Percentiles rank a stretch among this genome's conserved stretches.
These are phyloP conservation scores for Toxotes jaculatrix DNA, from an alignment of 2,113 vertebrate genomes.

Conservation along the genomic window DNA sequence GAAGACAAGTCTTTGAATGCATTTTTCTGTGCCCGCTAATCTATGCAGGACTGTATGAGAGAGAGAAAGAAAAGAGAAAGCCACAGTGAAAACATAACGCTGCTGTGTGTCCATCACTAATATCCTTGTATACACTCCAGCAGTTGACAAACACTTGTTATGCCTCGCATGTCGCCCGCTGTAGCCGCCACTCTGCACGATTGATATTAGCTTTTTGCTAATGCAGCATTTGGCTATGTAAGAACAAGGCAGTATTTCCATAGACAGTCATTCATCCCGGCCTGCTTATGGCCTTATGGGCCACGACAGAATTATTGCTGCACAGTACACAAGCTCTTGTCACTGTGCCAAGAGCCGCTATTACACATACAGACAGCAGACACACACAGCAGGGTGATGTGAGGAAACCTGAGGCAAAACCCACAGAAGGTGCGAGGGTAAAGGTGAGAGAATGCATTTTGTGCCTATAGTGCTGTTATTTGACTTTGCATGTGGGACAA, in stretches of 20 bases:
- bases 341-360: constrained; percentile 64
- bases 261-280: constrained; percentile 68
- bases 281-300: constrained; percentile 78
- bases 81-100: constrained; percentile 21
- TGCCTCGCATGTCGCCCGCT: constrained; percentile 56
- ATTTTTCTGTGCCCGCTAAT: constrained; percentile 33
- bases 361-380: constrained; percentile 63
- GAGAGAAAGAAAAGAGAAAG: constrained; percentile 21
- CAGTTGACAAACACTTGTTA: constrained; percentile 76
- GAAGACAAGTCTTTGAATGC: constrained; percentile 34
- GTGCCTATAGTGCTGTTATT: constrained; percentile 12
- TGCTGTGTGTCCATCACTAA: constrained; percentile 36
- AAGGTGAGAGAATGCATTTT: constrained; percentile 26
- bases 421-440: constrained; percentile 31
- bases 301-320: constrained; percentile 74
- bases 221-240: constrained; percentile 80
- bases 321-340: constrained; percentile 75
- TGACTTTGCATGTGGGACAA: constrained; percentile 11
- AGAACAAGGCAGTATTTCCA: constrained; percentile 80
- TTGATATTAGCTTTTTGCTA: constrained; percentile 83
- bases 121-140: constrained; percentile 36
- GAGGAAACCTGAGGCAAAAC: constrained; percentile 40
- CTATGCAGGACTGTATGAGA: constrained; percentile 7
- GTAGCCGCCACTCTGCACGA: constrained; percentile 56
- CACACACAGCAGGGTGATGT: constrained; percentile 55